Conservation (phyloP, 2,113 vertebrate genomes). For the Cephalopholis sonnerati region DNA sequence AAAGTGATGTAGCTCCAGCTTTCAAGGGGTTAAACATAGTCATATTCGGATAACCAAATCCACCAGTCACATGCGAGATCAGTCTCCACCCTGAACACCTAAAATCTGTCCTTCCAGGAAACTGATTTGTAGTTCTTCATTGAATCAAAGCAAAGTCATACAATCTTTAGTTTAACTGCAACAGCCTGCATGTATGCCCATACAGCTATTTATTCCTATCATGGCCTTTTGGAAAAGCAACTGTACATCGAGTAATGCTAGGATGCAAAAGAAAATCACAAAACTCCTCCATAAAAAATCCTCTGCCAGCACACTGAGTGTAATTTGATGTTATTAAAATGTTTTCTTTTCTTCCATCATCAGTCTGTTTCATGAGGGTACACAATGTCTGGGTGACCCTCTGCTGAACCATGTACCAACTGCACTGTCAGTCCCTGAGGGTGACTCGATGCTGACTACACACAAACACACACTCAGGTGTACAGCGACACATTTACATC, state of each 20-base stretch:
- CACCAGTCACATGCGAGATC: background rate
- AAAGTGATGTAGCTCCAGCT: too few species aligned
- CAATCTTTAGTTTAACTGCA: background rate
- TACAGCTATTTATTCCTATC: background rate
- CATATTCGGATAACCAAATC: background rate
- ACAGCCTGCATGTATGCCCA: background rate
- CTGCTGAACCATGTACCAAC: conserved; percentile 23
- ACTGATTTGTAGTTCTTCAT: background rate
- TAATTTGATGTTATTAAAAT: background rate
- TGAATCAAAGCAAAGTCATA: background rate
- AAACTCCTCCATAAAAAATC: background rate
- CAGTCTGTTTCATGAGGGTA: background rate
- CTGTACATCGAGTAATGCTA: background rate
- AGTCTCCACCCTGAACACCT: background rate
- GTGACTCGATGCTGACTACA: background rate
- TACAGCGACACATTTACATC: background rate
- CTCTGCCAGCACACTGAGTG: background rate
- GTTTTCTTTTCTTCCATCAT: background rate
- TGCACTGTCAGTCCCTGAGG: conserved; percentile 16
- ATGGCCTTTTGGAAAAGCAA: too few species aligned
- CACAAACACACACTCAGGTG: background rate
- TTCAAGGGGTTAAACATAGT: too few species aligned
- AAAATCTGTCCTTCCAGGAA: background rate
- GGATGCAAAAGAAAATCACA: background rate
- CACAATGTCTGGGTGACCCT: conserved; percentile 8